Conservation (phyloP, 2,113 vertebrate genomes). For the Zosterops pallidus region DNA sequence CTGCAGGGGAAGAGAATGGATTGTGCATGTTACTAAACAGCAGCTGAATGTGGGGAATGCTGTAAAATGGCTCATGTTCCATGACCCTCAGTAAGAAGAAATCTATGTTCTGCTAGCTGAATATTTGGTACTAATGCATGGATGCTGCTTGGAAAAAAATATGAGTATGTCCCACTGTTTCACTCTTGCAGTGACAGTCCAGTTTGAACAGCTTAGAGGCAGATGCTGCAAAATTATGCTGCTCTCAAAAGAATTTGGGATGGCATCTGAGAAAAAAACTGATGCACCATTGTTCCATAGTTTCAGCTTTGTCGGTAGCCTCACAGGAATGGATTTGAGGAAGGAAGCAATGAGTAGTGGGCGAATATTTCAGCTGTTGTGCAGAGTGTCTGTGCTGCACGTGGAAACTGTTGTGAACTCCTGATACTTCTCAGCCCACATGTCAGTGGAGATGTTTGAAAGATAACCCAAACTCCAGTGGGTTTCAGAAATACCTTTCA, state of each 20-base stretch:
- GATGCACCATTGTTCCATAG: accelerated
- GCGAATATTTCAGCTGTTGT: neutral
- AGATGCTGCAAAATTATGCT: neutral
- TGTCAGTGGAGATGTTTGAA: neutral
- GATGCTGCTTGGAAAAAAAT: neutral
- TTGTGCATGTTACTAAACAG: neutral
- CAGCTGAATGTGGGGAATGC: neutral
- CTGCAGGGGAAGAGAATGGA: neutral
- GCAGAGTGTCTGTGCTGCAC: neutral
- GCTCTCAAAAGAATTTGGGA: neutral
- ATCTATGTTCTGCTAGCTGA: neutral
- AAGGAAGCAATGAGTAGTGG: accelerated
- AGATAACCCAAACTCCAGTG: neutral
- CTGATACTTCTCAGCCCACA: neutral
- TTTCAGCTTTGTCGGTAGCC: neutral
- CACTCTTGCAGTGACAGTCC: neutral
- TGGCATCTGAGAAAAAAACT: neutral
- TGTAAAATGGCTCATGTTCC: neutral
- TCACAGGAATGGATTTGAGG: neutral
- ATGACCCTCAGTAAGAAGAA: neutral
- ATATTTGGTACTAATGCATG: neutral
- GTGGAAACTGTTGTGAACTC: neutral
- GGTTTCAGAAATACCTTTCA: neutral
- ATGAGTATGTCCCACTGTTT: neutral
- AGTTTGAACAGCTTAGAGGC: neutral